Percentiles rank a stretch among this genome's conserved stretches.
Evolutionary conservation across 2,113 vertebrate genomes (phyloP).

Genomic region (Nesoenas mayeri): DNA sequence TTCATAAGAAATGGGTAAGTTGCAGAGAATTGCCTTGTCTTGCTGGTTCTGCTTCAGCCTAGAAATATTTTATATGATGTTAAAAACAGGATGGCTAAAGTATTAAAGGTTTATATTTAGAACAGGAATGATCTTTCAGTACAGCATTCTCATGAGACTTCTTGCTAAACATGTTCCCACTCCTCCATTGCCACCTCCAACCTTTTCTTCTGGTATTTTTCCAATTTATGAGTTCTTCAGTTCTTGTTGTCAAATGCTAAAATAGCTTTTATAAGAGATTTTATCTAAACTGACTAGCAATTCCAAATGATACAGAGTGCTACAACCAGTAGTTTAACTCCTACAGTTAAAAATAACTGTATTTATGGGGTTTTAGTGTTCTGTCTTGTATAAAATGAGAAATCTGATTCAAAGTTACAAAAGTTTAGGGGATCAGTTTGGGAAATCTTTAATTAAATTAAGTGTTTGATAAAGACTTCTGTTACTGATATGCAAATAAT

Average conservation of each 20-base stretch:
- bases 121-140: conserved; percentile 36
- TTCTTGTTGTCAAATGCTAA: conserved; percentile 36
- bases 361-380: not conserved
- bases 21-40: not conserved
- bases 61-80: not conserved
- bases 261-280: not conserved
- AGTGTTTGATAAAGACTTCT: not conserved
- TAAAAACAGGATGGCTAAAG: conserved; percentile 3
- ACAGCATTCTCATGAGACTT: conserved; percentile 11
- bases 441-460: conserved; percentile 44
- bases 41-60: not conserved
- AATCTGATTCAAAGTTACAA: conserved; percentile 13
- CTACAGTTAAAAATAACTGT: not conserved
- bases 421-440: not conserved
- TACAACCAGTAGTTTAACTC: not conserved
- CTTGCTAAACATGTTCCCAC: conserved; percentile 43
- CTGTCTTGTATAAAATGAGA: not conserved
- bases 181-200: conserved; percentile 57
- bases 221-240: conserved; percentile 36
- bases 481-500: conserved; percentile 11
- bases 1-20: not conserved
- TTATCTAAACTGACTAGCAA: not conserved
- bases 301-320: not conserved
- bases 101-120: conserved; percentile 42
- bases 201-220: conserved; percentile 58